Conservation (phyloP, 2,113 vertebrate genomes). For the Myotis yumanensis region DNA sequence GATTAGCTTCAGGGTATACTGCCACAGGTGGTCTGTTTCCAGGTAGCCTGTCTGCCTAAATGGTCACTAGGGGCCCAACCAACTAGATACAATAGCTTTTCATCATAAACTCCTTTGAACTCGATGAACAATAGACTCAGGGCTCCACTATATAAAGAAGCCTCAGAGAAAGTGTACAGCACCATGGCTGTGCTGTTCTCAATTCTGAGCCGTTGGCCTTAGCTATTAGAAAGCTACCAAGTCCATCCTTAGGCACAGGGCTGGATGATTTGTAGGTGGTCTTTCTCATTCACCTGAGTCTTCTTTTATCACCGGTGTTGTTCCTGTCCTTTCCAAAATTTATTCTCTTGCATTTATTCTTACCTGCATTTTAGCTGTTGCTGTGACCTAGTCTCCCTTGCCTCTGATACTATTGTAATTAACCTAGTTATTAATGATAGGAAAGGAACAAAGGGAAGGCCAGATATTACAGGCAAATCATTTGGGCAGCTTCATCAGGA, state of each 20-base stretch:
- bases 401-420: not conserved
- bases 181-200: not conserved
- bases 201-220: not conserved
- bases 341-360: slow-evolving; percentile 42
- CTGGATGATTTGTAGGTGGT: not conserved
- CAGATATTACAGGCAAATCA: too few relatives aligned
- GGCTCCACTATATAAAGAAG: not conserved
- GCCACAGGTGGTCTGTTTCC: slow-evolving; percentile 4
- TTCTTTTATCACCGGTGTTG: not conserved
- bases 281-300: not conserved
- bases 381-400: not conserved
- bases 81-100: not conserved
- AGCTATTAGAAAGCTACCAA: not conserved
- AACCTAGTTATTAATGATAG: not conserved
- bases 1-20: not conserved
- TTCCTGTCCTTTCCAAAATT: slow-evolving; percentile 32
- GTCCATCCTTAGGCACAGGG: not conserved
- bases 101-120: slow-evolving; percentile 13
- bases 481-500: too few relatives aligned
- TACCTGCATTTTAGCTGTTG: slow-evolving; percentile 38
- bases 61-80: not conserved
- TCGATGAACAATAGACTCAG: not conserved
- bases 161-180: not conserved
- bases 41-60: not conserved
- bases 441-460: too few relatives aligned